A percentile compares a stretch with the other conserved stretches of the same genome.
Conservation (phyloP, 2,797 vertebrate genomes). For the Sebastes paucispinis region DNA sequence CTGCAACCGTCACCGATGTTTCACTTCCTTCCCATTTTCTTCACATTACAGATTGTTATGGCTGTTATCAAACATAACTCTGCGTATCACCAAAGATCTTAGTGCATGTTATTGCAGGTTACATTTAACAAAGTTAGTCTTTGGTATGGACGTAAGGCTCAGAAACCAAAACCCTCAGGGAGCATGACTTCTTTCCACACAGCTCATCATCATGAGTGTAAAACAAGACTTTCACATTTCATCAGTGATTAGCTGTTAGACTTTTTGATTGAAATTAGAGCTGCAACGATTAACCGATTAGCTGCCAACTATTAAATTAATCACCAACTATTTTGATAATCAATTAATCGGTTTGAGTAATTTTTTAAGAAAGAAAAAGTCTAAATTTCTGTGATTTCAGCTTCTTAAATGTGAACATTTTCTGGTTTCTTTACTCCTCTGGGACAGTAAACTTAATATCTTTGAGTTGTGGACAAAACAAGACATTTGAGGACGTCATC, state of each 20-base stretch:
- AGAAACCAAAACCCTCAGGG: constrained; percentile 49
- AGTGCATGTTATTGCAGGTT: constrained; percentile 53
- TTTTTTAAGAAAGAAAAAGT: too few species aligned
- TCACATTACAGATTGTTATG: constrained; percentile 25
- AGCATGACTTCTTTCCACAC: constrained; percentile 2
- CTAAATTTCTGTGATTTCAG: fast-evolving
- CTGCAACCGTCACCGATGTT: constrained; percentile 43
- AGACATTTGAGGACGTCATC: too few species aligned
- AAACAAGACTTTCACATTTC: constrained; percentile 23
- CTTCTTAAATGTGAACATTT: too few species aligned
- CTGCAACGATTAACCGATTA: too few species aligned
- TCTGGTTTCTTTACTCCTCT: too few species aligned
- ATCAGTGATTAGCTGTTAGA: neutral
- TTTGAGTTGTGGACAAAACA: too few species aligned
- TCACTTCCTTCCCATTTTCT: neutral
- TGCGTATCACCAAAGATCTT: constrained; percentile 5
- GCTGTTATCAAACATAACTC: constrained; percentile 21
- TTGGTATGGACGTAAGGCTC: constrained; percentile 83
- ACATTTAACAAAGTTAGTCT: constrained; percentile 66
- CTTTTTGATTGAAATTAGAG: neutral
- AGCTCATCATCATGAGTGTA: neutral
- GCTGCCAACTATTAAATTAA: too few species aligned
- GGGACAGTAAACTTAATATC: too few species aligned
- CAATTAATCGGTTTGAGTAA: too few species aligned
- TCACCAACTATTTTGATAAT: too few species aligned